phyloP scores from a whole-genome alignment of 2,888 invertebrate genomes.

The Polydrusus cervinus region DNA sequence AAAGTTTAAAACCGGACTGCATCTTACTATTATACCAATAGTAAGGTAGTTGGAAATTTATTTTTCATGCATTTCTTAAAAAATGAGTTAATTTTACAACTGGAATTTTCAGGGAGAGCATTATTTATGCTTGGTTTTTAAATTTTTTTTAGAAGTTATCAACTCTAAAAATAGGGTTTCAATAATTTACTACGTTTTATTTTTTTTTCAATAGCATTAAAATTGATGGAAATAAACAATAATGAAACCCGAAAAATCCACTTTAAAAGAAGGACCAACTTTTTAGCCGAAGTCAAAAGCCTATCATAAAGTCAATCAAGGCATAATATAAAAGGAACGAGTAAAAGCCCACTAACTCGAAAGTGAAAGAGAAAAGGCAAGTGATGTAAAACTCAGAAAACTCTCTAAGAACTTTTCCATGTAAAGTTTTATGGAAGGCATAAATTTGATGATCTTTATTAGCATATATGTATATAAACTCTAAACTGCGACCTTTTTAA shows the following conservation, averaged over 20 bases:
- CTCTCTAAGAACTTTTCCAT: conserved; percentile 28
- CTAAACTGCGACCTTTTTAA: conserved; percentile 1
- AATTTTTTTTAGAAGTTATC: too few species aligned
- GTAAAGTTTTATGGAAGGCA: conserved; percentile 42
- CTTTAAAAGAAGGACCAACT: background rate
- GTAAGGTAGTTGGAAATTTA: too few species aligned
- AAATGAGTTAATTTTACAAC: too few species aligned
- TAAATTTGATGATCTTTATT: conserved; percentile 43
- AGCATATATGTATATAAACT: conserved; percentile 41
- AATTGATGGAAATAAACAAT: background rate
- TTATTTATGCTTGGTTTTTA: too few species aligned
- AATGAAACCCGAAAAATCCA: background rate
- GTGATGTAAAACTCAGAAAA: conserved; percentile 1
- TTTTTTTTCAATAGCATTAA: too few species aligned
- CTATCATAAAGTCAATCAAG: conserved; percentile 17
- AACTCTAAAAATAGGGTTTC: too few species aligned
- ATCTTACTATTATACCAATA: too few species aligned
- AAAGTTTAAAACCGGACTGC: too few species aligned
- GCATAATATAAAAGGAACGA: background rate
- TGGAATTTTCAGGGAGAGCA: too few species aligned
- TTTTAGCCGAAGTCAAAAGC: background rate
- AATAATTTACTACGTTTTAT: too few species aligned
- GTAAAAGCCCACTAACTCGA: background rate
- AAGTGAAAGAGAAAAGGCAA: conserved; percentile 8
- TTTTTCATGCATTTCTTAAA: too few species aligned